Evolutionary conservation across 2,888 invertebrate species (phyloP), one percentile per base, ranked within the genome.

Genomic region (Stictocephala bisonia): DNA sequence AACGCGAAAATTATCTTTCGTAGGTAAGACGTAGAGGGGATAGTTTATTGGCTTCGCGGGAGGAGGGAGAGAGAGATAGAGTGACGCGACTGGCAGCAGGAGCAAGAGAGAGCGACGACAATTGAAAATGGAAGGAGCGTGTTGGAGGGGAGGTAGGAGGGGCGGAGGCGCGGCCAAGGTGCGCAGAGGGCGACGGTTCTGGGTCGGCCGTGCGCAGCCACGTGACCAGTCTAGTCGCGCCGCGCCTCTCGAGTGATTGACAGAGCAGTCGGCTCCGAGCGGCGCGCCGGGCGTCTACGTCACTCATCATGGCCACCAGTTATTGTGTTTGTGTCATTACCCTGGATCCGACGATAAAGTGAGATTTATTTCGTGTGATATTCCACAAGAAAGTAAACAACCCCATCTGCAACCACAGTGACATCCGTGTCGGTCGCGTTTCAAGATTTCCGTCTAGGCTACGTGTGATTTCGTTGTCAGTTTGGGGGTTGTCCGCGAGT

Each of bases 201-300:
- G 56, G 13, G 60, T 35, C 29, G 24, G 27, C 24, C 44, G 58
- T 48, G 76, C 77, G 77, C 76, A 75, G 76, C 74, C 35, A 31
- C 27, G 58, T 48, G 74, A 73, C 41, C 60, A 44, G 58, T 35
- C 70, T 53, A n/a, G n/a, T n/a, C 53, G 68, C 74, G 48, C 69
- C 72, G n/a, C n/a, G n/a, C n/a, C n/a, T n/a, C n/a, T n/a, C n/a
- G 74, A 35, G 69, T 69, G 69, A 69, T 69, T 69, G 69, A 69
- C 69, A 69, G 60, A 44, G 64, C 50, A 68, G 69, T 69, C 69
- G 53, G 51, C 69, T 53, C 22, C 50, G 68, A 50, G 53, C 51
- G 40, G 53, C 56, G 69, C 69, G 69, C 18, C 31, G 51, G 68
- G 50, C 48, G 50, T 40, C 41, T 26, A 51, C 60, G 60, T 60